Conservation (phyloP, 2,888 invertebrate species). For the Fragum sueziense region DNA sequence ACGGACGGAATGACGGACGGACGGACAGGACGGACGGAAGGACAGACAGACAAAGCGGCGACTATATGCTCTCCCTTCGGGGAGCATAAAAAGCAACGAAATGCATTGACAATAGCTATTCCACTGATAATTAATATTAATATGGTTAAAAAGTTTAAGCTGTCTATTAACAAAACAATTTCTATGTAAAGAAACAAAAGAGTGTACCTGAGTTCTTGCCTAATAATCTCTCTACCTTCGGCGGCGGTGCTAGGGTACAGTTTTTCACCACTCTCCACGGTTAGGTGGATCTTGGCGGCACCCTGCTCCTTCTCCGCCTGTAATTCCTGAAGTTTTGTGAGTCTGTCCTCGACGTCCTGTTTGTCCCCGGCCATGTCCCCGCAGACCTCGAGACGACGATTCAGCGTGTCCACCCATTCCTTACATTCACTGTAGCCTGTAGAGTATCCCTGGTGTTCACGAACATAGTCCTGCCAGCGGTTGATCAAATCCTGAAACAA, state of each 20-base stretch:
- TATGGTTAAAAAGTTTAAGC: too few relatives aligned
- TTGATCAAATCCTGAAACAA: constrained; percentile 70
- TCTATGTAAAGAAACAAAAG: not conserved
- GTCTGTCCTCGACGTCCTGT: constrained; percentile 86
- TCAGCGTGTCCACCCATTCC: constrained; percentile 73
- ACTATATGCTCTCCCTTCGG: too few relatives aligned
- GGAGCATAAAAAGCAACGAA: too few relatives aligned
- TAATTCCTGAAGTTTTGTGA: constrained; percentile 85
- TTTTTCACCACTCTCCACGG: constrained; percentile 94
- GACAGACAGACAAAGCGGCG: too few relatives aligned
- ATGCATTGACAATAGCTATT: too few relatives aligned
- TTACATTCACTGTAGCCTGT: constrained; percentile 67
- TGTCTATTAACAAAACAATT: not conserved
- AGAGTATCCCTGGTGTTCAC: constrained; percentile 72
- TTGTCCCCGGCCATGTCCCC: constrained; percentile 89
- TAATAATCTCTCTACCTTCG: constrained; percentile 93
- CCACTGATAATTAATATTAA: too few relatives aligned
- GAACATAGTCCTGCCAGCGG: constrained; percentile 70
- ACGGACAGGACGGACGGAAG: too few relatives aligned
- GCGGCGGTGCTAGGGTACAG: constrained; percentile 92
- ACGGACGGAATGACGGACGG: too few relatives aligned
- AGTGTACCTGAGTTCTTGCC: constrained; percentile 86
- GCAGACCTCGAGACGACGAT: constrained; percentile 72
- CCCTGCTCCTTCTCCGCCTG: constrained; percentile 91
- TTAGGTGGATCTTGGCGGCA: constrained; percentile 90